Percentiles rank a stretch among this genome's conserved stretches.
phyloP scores from a whole-genome alignment of 2,797 vertebrate species.

The Monodelphis domestica region DNA sequence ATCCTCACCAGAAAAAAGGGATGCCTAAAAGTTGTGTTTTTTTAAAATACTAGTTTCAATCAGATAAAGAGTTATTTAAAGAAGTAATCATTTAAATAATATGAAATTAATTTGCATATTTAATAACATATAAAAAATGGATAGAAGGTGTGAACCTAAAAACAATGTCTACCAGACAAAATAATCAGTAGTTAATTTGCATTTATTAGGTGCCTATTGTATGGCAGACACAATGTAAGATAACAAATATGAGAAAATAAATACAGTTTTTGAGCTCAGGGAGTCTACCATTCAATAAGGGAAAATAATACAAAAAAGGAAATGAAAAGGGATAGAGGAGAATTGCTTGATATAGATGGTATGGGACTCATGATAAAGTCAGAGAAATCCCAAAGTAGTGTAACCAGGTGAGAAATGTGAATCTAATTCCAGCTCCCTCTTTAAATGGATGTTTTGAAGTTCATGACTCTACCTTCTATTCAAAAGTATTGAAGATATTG shows the following conservation, averaged over 20 bases:
- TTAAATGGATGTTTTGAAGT: not conserved
- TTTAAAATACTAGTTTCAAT: not conserved
- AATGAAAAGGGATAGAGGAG: not conserved
- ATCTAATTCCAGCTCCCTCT: not conserved
- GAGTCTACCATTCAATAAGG: not conserved
- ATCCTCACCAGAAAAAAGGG: not conserved
- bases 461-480: not conserved
- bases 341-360: not conserved
- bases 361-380: not conserved
- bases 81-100: not conserved
- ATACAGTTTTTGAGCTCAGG: not conserved
- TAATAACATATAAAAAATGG: not conserved
- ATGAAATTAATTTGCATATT: not conserved
- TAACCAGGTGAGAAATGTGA: not conserved
- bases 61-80: not conserved
- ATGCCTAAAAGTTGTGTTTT: not conserved
- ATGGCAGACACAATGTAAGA: not conserved
- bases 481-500: not conserved
- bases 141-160: not conserved
- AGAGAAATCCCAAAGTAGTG: not conserved
- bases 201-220: not conserved
- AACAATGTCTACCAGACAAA: not conserved
- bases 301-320: not conserved
- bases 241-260: not conserved
- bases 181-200: not conserved